phyloP scores from a whole-genome alignment of 2,797 vertebrate species.

The Novumbra hubbsi region DNA sequence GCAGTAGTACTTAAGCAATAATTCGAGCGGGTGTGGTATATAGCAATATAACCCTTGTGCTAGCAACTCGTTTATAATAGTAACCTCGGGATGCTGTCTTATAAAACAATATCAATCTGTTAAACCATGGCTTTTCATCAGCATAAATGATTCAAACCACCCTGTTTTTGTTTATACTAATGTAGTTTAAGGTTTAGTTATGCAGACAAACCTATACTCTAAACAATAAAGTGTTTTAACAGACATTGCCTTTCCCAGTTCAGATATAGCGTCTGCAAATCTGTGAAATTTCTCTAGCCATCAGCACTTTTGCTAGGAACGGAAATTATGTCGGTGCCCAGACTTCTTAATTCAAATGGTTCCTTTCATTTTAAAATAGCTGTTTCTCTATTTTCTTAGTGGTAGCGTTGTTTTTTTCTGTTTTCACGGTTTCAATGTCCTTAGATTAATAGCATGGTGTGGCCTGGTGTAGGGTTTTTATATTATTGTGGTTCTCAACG shows the following conservation, averaged over 20 bases:
- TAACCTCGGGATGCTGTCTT: too few relatives aligned
- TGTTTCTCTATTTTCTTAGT: not conserved
- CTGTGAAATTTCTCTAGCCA: not conserved
- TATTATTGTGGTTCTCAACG: not conserved
- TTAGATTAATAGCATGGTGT: not conserved
- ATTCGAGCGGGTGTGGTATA: too few relatives aligned
- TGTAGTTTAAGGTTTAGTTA: not conserved
- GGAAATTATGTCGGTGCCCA: not conserved
- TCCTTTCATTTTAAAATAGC: not conserved
- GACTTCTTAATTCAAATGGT: not conserved
- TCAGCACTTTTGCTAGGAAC: constrained; percentile 7
- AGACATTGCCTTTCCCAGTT: not conserved
- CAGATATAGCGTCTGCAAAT: not conserved
- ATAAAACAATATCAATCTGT: too few relatives aligned
- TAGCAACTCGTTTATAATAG: too few relatives aligned
- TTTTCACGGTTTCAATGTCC: not conserved
- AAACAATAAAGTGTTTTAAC: not conserved
- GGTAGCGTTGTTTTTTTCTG: not conserved
- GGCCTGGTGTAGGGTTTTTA: not conserved
- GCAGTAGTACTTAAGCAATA: too few relatives aligned
- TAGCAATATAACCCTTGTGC: too few relatives aligned
- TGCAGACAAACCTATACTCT: not conserved
- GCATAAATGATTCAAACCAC: too few relatives aligned
- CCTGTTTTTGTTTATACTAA: too few relatives aligned
- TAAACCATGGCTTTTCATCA: too few relatives aligned